phyloP scores from a whole-genome alignment of 2,888 invertebrate species.

The Dicranocentrus wangi region DNA sequence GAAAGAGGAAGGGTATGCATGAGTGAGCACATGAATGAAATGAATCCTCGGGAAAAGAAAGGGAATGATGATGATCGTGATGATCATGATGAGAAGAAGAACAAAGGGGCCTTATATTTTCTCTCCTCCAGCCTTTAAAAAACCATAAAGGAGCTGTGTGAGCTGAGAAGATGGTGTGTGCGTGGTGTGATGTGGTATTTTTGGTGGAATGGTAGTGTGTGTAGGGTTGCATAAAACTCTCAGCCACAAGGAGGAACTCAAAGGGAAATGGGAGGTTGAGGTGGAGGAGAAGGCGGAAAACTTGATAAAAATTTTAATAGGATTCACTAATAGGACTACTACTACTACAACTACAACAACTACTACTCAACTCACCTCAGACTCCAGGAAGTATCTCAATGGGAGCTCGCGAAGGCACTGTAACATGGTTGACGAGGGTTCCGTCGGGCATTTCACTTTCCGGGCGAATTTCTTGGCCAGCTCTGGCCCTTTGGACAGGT shows the following conservation, averaged over 20 bases:
- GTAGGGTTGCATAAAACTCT: no score
- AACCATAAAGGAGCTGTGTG: neutral
- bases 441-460: slow-evolving; percentile 78
- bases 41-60: slow-evolving; percentile 22
- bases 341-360: no score
- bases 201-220: no score
- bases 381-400: slow-evolving; percentile 75
- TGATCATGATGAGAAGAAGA: slow-evolving; percentile 25
- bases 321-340: no score
- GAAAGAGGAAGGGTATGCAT: slow-evolving; percentile 32
- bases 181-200: no score
- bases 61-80: neutral
- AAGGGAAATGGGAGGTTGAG: neutral
- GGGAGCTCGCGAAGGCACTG: slow-evolving; percentile 89
- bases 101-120: slow-evolving; percentile 30
- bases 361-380: no score
- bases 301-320: slow-evolving; percentile 62
- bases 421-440: slow-evolving; percentile 78
- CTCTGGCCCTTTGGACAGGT: slow-evolving; percentile 75
- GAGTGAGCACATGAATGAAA: slow-evolving; percentile 29
- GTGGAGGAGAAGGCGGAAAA: neutral
- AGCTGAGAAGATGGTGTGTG: no score
- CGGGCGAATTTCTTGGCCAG: slow-evolving; percentile 83
- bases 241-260: neutral
- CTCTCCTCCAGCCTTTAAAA: no score